Evolutionary conservation across 2,888 invertebrate species (phyloP).

Genomic region (Lampropteryx suffumata): DNA sequence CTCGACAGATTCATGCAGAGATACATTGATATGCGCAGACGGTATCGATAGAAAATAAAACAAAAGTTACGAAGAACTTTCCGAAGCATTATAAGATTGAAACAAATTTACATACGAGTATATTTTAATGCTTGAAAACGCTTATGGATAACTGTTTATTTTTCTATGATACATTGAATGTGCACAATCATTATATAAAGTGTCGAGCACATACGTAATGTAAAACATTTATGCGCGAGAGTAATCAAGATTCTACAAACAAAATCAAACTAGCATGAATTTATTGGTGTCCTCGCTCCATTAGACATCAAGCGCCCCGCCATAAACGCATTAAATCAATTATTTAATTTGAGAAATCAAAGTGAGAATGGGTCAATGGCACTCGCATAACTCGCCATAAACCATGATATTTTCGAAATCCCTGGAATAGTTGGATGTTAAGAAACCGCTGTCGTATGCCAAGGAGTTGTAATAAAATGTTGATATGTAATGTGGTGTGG

Average conservation of each 20-base stretch:
- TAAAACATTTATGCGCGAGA: constrained; percentile 3
- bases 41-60: constrained; percentile 3
- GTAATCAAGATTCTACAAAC: constrained; percentile 18
- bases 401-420: constrained; percentile 50
- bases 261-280: constrained; percentile 26
- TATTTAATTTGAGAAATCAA: constrained; percentile 41
- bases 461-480: constrained; percentile 58
- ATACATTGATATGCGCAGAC: constrained; percentile 21
- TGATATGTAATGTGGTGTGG: constrained; percentile 40
- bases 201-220: constrained; percentile 8
- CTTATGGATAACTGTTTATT: constrained; percentile 18
- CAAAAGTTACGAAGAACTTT: constrained; percentile 1
- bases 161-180: constrained; percentile 29
- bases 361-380: constrained; percentile 65
- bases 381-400: constrained; percentile 50
- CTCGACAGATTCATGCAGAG: constrained; percentile 30
- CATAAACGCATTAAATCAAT: constrained; percentile 35
- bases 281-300: constrained; percentile 40
- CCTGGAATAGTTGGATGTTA: constrained; percentile 54
- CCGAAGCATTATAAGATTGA: background rate
- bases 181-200: too few species aligned
- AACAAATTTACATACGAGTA: constrained; percentile 10
- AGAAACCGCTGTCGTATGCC: constrained; percentile 57
- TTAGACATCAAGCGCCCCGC: constrained; percentile 34
- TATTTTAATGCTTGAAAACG: constrained; percentile 19